Evolutionary conservation across 2,113 vertebrate species (phyloP).

Genomic region (Nerophis lumbriciformis): DNA sequence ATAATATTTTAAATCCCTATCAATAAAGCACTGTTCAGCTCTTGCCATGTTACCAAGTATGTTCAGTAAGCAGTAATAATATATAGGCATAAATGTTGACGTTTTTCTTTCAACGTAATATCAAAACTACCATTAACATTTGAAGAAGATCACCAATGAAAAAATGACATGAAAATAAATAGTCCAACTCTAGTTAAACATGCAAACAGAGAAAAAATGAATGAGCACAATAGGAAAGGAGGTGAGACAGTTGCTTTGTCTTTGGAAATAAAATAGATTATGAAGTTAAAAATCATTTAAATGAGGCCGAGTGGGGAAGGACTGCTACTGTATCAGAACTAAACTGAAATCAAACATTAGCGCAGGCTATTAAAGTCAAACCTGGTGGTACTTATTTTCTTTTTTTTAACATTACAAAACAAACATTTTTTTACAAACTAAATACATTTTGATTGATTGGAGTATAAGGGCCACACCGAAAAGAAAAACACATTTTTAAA

Average conservation of each 20-base stretch:
- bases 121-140: conserved; percentile 29
- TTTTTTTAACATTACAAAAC: too few species aligned
- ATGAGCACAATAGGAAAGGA: conserved; percentile 28
- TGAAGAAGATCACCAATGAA: conserved; percentile 26
- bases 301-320: background rate
- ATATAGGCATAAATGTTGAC: conserved; percentile 41
- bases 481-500: background rate
- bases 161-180: conserved; percentile 65
- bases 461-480: background rate
- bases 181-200: conserved; percentile 54
- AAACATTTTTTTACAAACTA: background rate
- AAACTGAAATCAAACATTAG: background rate
- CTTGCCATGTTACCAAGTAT: conserved; percentile 30
- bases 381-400: too few species aligned
- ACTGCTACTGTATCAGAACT: background rate
- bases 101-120: conserved; percentile 16
- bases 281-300: conserved; percentile 19
- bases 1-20: conserved; percentile 48
- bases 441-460: background rate
- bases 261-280: conserved; percentile 33
- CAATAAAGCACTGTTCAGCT: conserved; percentile 45
- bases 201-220: conserved; percentile 47
- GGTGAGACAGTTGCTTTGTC: conserved; percentile 33
- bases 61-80: conserved; percentile 23
- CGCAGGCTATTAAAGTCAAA: background rate